Evolutionary conservation across 2,113 vertebrate genomes (phyloP), one percentile per base, ranked within the genome.

Genomic region (Neotoma lepida): DNA sequence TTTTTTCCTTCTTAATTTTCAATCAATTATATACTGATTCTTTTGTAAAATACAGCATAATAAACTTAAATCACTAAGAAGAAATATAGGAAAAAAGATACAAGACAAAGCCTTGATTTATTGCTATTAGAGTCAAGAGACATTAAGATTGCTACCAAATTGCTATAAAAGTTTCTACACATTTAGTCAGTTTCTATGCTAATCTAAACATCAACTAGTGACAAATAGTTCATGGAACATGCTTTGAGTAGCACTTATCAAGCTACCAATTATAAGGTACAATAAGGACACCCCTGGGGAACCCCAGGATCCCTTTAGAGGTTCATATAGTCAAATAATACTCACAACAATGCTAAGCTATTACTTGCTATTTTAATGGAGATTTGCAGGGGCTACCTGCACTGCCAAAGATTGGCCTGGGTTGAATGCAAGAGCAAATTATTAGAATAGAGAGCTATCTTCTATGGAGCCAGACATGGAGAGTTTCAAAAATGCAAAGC

Each of bases 41-140:
- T 58, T 78, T 90, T 58, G 78, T 89, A 74, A 94, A 91, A 91
- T 82, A 70, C 8, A 41, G 22, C 46, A 41, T 54, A 89, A 64
- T 51, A 74, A 93, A 73, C 33, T 41, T 44, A 76, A 39, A 44
- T 46, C 12, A 63, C 2, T 35, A 74, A 4, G 22, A 90, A 86
- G 66, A 70, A n/a, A 30, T 44, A 63, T 30, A 49, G 58, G 33
- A 33, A 10, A 86, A 78, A 70, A 94, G 18, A 46, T 3, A n/a
- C 41, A 71, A 80, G 41, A 90, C 70, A 86, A 71, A 90, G 41
- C 33, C 71, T 76, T 76, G 35, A 46, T 86, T 86, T 86, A 86
- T 71, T 78, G 70, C 15, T 61, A 56, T 74, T 58, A 86, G 71
- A 70, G 26, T 78, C 33, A 86, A 70, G 30, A 85, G 63, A 61